Percentiles rank a stretch among this genome's conserved stretches.
Evolutionary conservation across 2,113 vertebrate species (phyloP).

Genomic region (Salminus brasiliensis): DNA sequence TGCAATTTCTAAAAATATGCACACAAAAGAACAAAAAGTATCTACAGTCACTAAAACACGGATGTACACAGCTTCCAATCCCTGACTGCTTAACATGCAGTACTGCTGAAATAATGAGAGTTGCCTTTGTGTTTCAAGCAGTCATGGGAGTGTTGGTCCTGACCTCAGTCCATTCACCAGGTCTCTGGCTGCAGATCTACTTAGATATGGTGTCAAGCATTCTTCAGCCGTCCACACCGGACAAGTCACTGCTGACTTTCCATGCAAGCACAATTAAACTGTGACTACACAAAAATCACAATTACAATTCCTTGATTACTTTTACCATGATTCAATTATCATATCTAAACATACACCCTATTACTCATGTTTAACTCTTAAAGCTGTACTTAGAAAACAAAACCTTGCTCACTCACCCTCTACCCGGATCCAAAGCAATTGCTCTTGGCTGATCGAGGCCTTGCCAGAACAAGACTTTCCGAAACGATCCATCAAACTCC

Average conservation of each 20-base stretch:
- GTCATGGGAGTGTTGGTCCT: constrained; percentile 16
- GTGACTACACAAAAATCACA: background rate
- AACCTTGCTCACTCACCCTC: constrained; percentile 84
- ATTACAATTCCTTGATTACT: background rate
- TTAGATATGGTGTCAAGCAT: constrained; percentile 44
- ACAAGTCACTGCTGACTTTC: background rate
- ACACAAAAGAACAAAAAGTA: background rate
- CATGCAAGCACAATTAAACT: background rate
- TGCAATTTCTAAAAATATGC: background rate
- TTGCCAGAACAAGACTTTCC: constrained; percentile 97
- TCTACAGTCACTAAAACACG: no score
- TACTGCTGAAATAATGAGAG: background rate
- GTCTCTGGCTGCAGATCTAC: constrained; percentile 18
- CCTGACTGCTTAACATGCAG: background rate
- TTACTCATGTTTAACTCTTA: no score
- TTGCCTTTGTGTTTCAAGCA: constrained; percentile 4
- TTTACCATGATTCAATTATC: no score
- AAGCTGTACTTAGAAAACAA: background rate
- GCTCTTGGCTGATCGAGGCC: constrained; percentile 97
- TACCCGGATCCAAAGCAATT: constrained; percentile 90
- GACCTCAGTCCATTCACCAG: constrained; percentile 11
- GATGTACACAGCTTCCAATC: background rate
- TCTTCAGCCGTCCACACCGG: constrained; percentile 39
- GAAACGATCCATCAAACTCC: constrained; percentile 88
- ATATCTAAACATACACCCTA: no score